Base-by-base conservation (phyloP, 2,888 invertebrate species). In the Lepas anatifera region DNA sequence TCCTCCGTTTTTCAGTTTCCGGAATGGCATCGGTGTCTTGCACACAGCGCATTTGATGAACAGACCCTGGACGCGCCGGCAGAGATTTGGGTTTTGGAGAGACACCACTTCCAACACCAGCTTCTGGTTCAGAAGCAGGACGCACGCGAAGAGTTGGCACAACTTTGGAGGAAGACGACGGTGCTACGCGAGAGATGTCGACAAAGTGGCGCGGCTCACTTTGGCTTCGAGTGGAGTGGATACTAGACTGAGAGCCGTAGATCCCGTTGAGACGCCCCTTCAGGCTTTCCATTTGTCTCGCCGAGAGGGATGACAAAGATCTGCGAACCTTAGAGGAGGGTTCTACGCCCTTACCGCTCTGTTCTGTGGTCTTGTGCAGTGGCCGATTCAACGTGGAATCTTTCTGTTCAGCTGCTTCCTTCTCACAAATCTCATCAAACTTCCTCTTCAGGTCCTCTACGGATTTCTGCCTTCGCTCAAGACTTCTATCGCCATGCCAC, bases 1-100 rank as follows among this genome's bases (percentile, higher is more conserved):
- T 87, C 75, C 88, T 83, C 70, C 90, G 89, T 78, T 94, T 84
- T 80, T 95, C 95, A 78, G 94, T 89, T 80, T 95, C 95, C 94
- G 94, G 81, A 95, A 92, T 80, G 93, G 95, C 78, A 94, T 93
- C 81, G 94, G 92, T n/a, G n/a, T n/a, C n/a, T n/a, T n/a, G n/a
- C 80, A 91, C 89, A 83, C 92, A 92, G 79, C 92, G 88, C 84
- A 92, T 94, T 76, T 89, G 89, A 79, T 90, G 87, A 69, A 91
- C 90, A 77, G 92, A 90, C 84, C 91, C 92, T 92, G 80, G 37
- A 73, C 67, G 29, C 25, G 52, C n/a, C 13, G 29, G 27, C 29
- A 18, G 27, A 7, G 46, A 4, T 16, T 11, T 16, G 1, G 18
- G n/a, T 22, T 7, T 6, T 35, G 37, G 13, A 7, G 1, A 35